Evolutionary conservation across 2,113 vertebrate genomes (phyloP).

Genomic region (Ptyas mucosa): DNA sequence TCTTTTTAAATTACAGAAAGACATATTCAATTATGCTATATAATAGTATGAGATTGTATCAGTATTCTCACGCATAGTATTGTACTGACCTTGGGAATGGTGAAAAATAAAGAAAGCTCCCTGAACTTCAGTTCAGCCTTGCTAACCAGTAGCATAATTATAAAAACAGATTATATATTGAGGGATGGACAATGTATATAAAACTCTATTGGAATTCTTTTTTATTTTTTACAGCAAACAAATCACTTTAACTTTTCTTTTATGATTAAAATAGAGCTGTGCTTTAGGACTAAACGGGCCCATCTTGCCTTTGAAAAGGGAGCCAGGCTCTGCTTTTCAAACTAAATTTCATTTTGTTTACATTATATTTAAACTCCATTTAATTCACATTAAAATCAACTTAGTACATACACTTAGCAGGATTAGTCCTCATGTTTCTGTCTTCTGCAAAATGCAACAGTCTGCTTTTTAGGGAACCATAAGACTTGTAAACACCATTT

Average conservation of each 20-base stretch:
- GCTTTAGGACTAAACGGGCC: neutral
- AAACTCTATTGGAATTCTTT: neutral
- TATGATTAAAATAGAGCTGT: neutral
- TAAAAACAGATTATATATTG: neutral
- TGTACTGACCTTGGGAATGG: neutral
- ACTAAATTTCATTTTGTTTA: neutral
- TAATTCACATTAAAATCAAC: neutral
- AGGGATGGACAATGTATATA: neutral
- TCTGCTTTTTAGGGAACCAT: neutral
- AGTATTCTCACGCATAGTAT: neutral
- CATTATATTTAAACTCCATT: neutral
- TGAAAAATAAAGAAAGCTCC: neutral
- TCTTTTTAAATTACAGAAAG: neutral
- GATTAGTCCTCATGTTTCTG: neutral
- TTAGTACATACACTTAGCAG: neutral
- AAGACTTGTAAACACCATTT: neutral
- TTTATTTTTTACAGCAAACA: neutral
- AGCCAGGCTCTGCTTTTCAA: neutral
- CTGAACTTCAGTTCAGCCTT: neutral
- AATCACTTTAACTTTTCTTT: neutral
- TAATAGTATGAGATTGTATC: neutral
- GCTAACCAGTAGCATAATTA: neutral
- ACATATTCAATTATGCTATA: neutral
- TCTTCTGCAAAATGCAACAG: neutral
- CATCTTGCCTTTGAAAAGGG: neutral